Evolutionary conservation across 2,797 vertebrate species (phyloP).

Genomic region (Siniperca undulata): DNA sequence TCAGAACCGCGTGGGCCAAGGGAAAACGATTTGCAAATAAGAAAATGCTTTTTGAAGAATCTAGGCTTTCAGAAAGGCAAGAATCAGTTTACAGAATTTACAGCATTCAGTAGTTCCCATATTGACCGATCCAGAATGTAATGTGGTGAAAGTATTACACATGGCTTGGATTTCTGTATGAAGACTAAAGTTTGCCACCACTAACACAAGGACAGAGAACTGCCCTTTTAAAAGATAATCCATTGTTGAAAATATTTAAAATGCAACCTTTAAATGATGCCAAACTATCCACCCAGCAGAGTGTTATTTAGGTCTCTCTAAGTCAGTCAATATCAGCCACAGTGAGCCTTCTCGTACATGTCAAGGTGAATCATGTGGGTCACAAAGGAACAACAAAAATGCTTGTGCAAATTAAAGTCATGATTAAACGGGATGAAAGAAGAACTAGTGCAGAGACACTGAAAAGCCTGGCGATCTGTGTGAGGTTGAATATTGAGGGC

Average conservation of each 20-base stretch:
- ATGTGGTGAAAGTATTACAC: conserved; percentile 18
- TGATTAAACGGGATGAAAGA: conserved; percentile 65
- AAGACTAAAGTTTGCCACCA: conserved; percentile 2
- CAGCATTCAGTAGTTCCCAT: conserved; percentile 14
- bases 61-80: conserved; percentile 44
- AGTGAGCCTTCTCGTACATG: conserved; percentile 16
- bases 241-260: conserved; percentile 7
- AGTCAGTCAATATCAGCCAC: conserved; percentile 52
- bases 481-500: conserved; percentile 71
- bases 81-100: conserved; percentile 32
- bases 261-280: background rate
- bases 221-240: background rate
- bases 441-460: conserved; percentile 18
- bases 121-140: conserved; percentile 6
- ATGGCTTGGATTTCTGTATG: conserved; percentile 1
- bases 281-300: conserved; percentile 27
- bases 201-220: background rate
- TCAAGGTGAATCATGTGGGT: conserved; percentile 67
- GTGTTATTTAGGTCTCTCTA: conserved; percentile 26
- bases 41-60: conserved; percentile 59
- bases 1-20: conserved; percentile 66
- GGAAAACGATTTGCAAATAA: conserved; percentile 69
- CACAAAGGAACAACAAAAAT: conserved; percentile 71
- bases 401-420: conserved; percentile 60
- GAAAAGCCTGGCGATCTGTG: conserved; percentile 44